Evolutionary conservation across 2,113 vertebrate genomes (phyloP).

Genomic region (Sceloporus tristichus): DNA sequence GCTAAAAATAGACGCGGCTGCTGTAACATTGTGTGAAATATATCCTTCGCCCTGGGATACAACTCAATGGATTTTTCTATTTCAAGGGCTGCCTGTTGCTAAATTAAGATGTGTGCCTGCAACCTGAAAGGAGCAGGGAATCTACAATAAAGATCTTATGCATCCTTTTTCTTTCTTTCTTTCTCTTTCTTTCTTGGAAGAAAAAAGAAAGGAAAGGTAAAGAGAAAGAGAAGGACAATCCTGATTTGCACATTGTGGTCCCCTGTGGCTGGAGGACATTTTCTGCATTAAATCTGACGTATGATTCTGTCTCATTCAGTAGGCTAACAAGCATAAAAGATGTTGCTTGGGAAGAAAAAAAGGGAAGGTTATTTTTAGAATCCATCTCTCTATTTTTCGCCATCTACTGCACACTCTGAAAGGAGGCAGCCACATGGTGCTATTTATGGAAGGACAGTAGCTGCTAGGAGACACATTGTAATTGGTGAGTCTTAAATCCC

Average conservation of each 20-base stretch:
- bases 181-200: too few species aligned
- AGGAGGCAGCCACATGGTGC: conserved; percentile 26
- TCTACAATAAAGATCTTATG: conserved; percentile 29
- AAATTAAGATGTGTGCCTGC: conserved; percentile 70
- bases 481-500: conserved; percentile 17
- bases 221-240: background rate
- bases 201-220: background rate
- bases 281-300: conserved; percentile 35
- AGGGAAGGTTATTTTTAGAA: conserved; percentile 30
- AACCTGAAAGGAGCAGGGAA: conserved; percentile 55
- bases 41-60: conserved; percentile 61
- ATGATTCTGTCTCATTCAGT: conserved; percentile 37
- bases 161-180: background rate
- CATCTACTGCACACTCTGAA: conserved; percentile 1
- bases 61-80: conserved; percentile 69
- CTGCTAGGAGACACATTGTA: conserved; percentile 5
- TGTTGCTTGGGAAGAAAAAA: conserved; percentile 3
- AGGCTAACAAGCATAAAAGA: conserved; percentile 37
- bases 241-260: background rate
- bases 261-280: conserved; percentile 12
- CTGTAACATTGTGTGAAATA: conserved; percentile 61
- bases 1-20: conserved; percentile 74
- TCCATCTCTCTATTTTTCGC: conserved; percentile 9
- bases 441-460: conserved; percentile 43
- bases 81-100: conserved; percentile 73